These are phyloP conservation scores for Excalfactoria chinensis DNA, from an alignment of 2,113 vertebrate species.

Conservation along the genomic window DNA sequence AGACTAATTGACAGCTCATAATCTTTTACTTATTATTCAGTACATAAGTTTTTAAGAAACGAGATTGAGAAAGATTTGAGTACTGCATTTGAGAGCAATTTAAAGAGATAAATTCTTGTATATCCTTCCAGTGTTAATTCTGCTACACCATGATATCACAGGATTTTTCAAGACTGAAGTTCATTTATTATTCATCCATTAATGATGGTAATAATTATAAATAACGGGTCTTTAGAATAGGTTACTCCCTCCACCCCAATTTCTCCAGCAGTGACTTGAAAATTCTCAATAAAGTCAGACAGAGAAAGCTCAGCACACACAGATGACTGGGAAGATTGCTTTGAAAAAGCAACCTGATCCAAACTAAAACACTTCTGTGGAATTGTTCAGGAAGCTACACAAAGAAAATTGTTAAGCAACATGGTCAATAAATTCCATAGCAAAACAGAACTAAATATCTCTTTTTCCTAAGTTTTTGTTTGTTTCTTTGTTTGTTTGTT, in stretches of 20 bases:
- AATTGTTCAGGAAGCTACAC: neutral
- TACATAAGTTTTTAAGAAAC: neutral
- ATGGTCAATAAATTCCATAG: neutral
- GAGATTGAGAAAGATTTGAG: neutral
- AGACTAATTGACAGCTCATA: neutral
- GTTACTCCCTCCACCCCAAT: neutral
- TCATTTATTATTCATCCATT: neutral
- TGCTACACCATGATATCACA: neutral
- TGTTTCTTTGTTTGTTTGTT: too few species aligned
- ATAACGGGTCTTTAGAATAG: neutral
- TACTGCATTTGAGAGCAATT: neutral
- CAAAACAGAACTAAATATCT: neutral
- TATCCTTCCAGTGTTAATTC: neutral
- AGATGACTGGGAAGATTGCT: neutral
- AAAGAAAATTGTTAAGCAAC: neutral
- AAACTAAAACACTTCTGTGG: accelerated
- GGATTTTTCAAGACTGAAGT: neutral
- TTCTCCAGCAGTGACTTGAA: neutral
- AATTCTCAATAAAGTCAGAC: accelerated
- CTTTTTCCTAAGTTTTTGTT: neutral
- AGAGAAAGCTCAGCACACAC: neutral
- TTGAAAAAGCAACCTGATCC: neutral
- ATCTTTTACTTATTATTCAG: neutral
- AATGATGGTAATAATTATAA: neutral
- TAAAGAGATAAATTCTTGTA: neutral